Conservation (phyloP, 1,140 invertebrate genomes). For the Neodiprion lecontei region DNA sequence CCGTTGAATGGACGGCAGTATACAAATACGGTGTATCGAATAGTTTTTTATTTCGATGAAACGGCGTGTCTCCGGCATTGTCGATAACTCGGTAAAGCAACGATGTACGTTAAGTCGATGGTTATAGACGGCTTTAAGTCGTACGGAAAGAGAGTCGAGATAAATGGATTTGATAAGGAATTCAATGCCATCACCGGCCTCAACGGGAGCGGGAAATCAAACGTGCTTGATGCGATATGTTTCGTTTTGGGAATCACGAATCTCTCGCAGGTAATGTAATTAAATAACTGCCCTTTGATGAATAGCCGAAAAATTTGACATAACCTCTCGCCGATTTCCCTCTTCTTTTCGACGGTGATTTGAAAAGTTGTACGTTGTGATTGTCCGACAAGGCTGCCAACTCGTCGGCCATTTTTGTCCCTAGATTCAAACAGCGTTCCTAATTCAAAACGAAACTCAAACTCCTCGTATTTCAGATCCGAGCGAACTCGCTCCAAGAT, state of each 20-base stretch:
- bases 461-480: conserved; percentile 68
- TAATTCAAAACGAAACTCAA: background rate
- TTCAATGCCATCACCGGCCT: conserved; percentile 99
- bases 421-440: conserved; percentile 15
- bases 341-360: too few species aligned
- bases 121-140: conserved; percentile 98
- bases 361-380: too few species aligned
- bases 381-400: too few species aligned
- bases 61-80: too few species aligned
- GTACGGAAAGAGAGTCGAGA: conserved; percentile 91
- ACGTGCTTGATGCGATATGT: conserved; percentile 98
- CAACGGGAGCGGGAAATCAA: conserved; percentile 99
- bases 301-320: too few species aligned
- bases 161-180: conserved; percentile 92
- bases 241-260: conserved; percentile 98
- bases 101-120: conserved; percentile 95
- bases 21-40: too few species aligned
- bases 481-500: conserved; percentile 90
- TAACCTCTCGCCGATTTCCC: too few species aligned
- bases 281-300: background rate
- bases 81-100: conserved; percentile 23
- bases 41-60: too few species aligned
- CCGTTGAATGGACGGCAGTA: too few species aligned
- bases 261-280: conserved; percentile 78
- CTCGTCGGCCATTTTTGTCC: conserved; percentile 6